Percentiles rank a stretch among this genome's conserved stretches.
Conservation (phyloP, 1,140 invertebrate species). For the Dolichoris vasculosae region DNA sequence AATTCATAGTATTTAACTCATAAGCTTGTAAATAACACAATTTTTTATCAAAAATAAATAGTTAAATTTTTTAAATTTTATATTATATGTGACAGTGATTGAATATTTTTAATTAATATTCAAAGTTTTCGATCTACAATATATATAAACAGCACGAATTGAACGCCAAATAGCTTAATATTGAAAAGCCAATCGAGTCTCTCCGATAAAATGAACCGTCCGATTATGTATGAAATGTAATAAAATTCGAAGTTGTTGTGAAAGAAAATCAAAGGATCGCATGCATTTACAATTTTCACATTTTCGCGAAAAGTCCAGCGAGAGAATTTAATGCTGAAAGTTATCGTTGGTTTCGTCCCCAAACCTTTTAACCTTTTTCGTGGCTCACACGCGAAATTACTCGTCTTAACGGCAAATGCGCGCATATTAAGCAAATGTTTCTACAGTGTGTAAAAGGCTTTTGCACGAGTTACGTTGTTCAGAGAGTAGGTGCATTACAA, state of each 20-base stretch:
- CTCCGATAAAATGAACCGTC: neutral
- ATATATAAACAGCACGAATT: too few species aligned
- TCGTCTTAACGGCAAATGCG: conserved; percentile 14
- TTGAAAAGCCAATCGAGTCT: neutral
- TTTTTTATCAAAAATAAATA: too few species aligned
- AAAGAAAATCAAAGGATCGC: conserved; percentile 9
- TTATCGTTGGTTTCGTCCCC: neutral
- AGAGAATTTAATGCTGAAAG: neutral
- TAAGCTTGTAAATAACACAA: too few species aligned
- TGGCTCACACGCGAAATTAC: conserved; percentile 17
- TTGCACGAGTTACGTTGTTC: conserved; percentile 28
- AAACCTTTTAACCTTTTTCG: conserved; percentile 23
- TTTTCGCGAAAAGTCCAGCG: neutral
- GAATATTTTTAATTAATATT: too few species aligned
- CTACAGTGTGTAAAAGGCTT: conserved; percentile 22
- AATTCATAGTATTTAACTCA: too few species aligned
- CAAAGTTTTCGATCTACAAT: too few species aligned
- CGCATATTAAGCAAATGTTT: conserved; percentile 27
- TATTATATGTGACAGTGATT: too few species aligned
- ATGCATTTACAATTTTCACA: neutral
- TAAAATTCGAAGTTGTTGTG: neutral
- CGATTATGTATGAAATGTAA: neutral
- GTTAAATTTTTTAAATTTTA: too few species aligned
- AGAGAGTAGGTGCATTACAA: conserved; percentile 30
- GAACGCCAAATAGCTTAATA: too few species aligned